These are phyloP conservation scores for Blera fallax DNA, from an alignment of 2,888 invertebrate genomes.

Conservation along the genomic window DNA sequence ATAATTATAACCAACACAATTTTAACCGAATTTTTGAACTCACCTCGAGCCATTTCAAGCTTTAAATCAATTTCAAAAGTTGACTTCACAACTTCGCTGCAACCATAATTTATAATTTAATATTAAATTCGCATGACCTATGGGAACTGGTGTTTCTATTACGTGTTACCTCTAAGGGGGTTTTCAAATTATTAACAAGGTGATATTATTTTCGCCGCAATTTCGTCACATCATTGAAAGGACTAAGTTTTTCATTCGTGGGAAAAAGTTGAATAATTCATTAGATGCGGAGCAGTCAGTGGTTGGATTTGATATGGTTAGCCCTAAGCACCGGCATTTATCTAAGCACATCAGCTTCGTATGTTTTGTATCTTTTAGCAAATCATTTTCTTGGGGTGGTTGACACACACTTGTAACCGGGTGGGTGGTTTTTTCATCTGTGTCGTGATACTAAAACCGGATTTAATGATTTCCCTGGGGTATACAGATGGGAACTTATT, in stretches of 20 bases:
- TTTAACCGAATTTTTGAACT: too few species aligned
- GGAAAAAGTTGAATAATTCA: conserved; percentile 47
- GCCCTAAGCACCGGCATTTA: conserved; percentile 9
- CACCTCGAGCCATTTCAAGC: background rate
- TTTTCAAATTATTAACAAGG: background rate
- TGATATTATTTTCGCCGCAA: background rate
- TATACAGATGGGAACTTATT: conserved; percentile 7
- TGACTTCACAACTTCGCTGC: background rate
- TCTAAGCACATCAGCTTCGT: background rate
- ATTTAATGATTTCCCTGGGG: conserved; percentile 54
- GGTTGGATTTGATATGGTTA: background rate
- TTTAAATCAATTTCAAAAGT: background rate
- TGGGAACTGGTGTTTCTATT: conserved; percentile 3
- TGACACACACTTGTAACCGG: background rate
- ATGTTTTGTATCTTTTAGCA: background rate
- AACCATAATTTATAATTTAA: background rate
- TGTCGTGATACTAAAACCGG: conserved; percentile 2
- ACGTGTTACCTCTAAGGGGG: background rate
- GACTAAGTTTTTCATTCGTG: background rate
- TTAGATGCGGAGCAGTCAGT: conserved; percentile 1
- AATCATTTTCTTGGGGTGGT: background rate
- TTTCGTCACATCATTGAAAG: conserved; percentile 4
- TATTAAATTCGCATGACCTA: background rate
- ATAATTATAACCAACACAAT: too few species aligned
- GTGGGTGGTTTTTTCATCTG: conserved; percentile 12